Evolutionary conservation across 1,140 invertebrate species (phyloP), one percentile per base, ranked within the genome.

Genomic region (Zeugodacus cucurbitae): DNA sequence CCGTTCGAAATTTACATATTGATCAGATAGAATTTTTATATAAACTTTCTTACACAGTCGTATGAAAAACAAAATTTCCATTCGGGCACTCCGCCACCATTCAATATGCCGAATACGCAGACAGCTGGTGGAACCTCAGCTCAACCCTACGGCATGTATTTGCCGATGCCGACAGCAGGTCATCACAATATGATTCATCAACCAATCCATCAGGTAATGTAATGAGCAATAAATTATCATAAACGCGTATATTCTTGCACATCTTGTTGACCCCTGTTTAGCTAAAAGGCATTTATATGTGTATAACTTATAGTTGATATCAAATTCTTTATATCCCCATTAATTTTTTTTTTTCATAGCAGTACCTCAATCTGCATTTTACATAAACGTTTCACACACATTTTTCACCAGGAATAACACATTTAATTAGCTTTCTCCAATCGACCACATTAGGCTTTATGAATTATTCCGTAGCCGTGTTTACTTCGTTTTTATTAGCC

Each of bases 61-160:
- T 97, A 97, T 93, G 97, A 97, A 89, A 97, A 97, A 94, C 96
- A 97, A 93, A 96, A 96, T 91, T 97, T 97, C 94, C 97, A 97
- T 93, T 96, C 96, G 78, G 96, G 96, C 87, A 97, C 97, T 58
- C 97, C 97, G 37, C 97, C 97, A 44, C 97, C 97, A 54, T 97
- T 97, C 93, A 96, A 96, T 88, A 93, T 97, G 90, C 94, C 96
- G 48, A 96, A 96, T 62, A 96, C 95, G 89, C 96, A 97, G 91
- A 96, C 95, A 89, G 96, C 96, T 86, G 96, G 96, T 44, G 94
- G 96, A 89, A 95, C 95, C 17, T 96, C 96, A 22, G 95, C 95
- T 90, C 95, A 95, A 89, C 95, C 95, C 4, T 95, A 95, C 62
- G 95, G 95, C 90, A 94, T 96, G 91, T 97, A 96, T 94, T 96